Evolutionary conservation across 2,113 vertebrate species (phyloP), one percentile per base, ranked within the genome.

Genomic region (Serinus canaria): DNA sequence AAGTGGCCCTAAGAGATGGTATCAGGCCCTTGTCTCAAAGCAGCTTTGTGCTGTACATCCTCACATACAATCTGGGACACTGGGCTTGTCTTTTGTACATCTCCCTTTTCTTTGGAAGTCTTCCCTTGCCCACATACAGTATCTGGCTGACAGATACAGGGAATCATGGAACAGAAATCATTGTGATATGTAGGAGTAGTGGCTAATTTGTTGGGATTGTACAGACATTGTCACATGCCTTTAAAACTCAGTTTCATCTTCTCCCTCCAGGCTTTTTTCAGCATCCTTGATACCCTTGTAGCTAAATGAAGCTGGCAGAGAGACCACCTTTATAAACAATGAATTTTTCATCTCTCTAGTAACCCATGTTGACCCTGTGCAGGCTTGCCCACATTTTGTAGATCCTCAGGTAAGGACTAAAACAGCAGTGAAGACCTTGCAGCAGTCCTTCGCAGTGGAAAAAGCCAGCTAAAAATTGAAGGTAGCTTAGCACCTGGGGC

Each of bases 211-310:
- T 41, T 84, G 60, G 64, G 73, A 75, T 87, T 87, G 74, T 70
- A 84, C 24, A 83, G 47, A 88, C 31, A 35, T 62, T 90, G 73
- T 92, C 92, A 90, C 28, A 50, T 35, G 52, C 56, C 58, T 86
- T 87, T 60, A 78, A 95, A 92, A 87, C 35, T 56, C 53, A n/a
- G 30, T 87, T 94, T 93, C 8, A 24, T 92, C 83, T 74, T 94
- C 64, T 87, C 43, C 69, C 86, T 87, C 31, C 21, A 75, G 81
- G 88, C 46, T 91, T 11, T 83, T 95, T 83, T 70, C 46, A 66
- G 64, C 55, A 75, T 83, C 27, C 68, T 93, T 55, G 52, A 59
- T 86, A 52, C 10, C 24, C 47, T 75, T 17, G 18, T 28, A 80
- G 55, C 55, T 83, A 81, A 90, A 92, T 22, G 31, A 77, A 78